These are phyloP conservation scores for Eremophila alpestris DNA, from an alignment of 2,797 vertebrate species.

Conservation along the genomic window DNA sequence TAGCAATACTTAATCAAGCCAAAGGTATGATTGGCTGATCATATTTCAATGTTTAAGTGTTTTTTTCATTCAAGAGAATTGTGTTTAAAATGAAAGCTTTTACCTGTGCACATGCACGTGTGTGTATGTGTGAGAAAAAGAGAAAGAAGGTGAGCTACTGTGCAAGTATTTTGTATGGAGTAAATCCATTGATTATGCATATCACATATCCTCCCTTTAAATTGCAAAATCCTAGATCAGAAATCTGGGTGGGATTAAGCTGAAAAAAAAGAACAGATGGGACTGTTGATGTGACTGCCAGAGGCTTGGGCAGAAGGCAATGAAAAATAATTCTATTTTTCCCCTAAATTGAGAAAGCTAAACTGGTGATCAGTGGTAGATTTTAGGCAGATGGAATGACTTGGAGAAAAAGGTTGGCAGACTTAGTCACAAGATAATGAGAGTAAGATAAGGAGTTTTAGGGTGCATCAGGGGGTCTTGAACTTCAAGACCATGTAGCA, in stretches of 20 bases:
- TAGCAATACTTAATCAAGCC: not conserved
- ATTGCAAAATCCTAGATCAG: conserved; percentile 44
- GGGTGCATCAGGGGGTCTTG: not conserved
- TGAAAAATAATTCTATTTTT: conserved; percentile 70
- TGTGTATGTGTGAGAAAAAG: not conserved
- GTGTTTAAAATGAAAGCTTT: not conserved
- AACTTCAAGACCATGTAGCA: not conserved
- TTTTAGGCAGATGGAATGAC: conserved; percentile 66
- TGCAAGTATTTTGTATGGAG: not conserved
- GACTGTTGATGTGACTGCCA: conserved; percentile 67
- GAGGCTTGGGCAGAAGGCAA: conserved; percentile 70
- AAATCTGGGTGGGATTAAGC: conserved; percentile 66
- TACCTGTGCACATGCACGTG: accelerated
- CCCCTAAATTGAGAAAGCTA: conserved; percentile 60
- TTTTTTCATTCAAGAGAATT: not conserved
- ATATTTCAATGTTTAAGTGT: not conserved
- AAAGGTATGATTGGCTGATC: not conserved
- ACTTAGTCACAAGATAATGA: conserved; percentile 43
- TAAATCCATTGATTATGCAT: conserved; percentile 14
- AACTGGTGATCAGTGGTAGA: conserved; percentile 66
- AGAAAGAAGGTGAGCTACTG: not conserved
- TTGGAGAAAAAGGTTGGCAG: conserved; percentile 60
- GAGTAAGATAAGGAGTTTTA: not conserved
- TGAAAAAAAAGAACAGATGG: conserved; percentile 71
- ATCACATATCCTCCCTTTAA: conserved; percentile 22